Conservation (phyloP, 2,113 vertebrate genomes). For the Ornithorhynchus anatinus region DNA sequence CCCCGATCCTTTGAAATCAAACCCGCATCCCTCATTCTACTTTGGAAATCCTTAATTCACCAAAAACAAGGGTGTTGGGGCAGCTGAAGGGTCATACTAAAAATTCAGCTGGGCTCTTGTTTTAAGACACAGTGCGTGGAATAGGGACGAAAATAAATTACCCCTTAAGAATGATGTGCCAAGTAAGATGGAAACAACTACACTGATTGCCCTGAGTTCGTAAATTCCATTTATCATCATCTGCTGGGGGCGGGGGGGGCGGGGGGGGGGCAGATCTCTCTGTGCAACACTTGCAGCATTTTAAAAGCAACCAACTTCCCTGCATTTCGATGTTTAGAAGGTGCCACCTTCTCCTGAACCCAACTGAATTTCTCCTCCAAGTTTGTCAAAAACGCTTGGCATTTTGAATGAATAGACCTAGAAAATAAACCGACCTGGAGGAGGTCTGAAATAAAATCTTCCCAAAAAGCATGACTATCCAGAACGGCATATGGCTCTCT, state of each 20-base stretch:
- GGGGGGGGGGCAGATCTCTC: too few species aligned
- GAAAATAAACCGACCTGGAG: constrained; percentile 4
- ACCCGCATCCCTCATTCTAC: too few species aligned
- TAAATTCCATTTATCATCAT: too few species aligned
- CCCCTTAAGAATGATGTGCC: not conserved
- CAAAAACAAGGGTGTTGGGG: too few species aligned
- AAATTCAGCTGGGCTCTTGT: too few species aligned
- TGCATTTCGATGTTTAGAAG: constrained; percentile 16
- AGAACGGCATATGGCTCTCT: not conserved
- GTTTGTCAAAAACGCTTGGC: constrained; percentile 11
- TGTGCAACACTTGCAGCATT: too few species aligned
- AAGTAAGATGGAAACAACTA: not conserved
- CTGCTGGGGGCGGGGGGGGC: too few species aligned
- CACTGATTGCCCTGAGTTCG: not conserved
- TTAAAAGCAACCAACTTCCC: not conserved
- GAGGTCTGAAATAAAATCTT: not conserved
- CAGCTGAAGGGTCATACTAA: too few species aligned
- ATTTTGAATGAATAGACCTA: not conserved
- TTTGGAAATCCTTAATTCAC: too few species aligned
- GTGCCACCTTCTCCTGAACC: constrained; percentile 23
- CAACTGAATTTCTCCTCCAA: not conserved
- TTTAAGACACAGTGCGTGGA: too few species aligned
- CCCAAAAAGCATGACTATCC: not conserved
- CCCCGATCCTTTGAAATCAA: too few species aligned
- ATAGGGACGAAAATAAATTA: fast-evolving